phyloP scores from a whole-genome alignment of 2,888 invertebrate genomes.

The Ophion obscuratus region DNA sequence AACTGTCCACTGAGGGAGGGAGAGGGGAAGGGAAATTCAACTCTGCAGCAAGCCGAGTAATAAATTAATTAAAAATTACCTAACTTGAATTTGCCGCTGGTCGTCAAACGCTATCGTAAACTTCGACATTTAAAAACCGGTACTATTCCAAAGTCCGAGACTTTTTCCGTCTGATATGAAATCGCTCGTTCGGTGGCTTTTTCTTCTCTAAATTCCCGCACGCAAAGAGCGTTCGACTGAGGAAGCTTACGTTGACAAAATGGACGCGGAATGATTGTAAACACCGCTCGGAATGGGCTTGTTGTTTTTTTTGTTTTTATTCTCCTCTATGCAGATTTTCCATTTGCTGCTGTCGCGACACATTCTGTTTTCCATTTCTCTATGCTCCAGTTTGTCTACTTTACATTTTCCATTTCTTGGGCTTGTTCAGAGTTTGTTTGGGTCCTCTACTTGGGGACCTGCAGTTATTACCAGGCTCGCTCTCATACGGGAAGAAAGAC shows the following conservation, averaged over 20 bases:
- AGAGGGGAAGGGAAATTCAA: background rate
- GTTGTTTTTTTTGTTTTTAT: background rate
- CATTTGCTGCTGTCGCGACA: background rate
- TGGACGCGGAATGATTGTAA: background rate
- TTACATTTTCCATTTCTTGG: background rate
- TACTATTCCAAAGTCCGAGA: slow-evolving; percentile 7
- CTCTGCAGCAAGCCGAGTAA: background rate
- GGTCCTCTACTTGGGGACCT: background rate
- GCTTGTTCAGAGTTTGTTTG: background rate
- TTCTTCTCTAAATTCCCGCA: background rate
- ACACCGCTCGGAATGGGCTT: background rate
- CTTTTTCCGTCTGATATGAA: background rate
- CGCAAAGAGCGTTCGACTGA: background rate
- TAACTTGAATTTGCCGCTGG: background rate
- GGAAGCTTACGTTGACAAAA: background rate
- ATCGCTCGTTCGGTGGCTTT: background rate
- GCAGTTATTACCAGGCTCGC: background rate
- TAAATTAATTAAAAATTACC: background rate
- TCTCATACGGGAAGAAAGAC: background rate
- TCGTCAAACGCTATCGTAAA: slow-evolving; percentile 11
- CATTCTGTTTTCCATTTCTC: background rate
- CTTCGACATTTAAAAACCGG: slow-evolving; percentile 45
- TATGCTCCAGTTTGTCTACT: background rate
- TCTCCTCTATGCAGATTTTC: background rate
- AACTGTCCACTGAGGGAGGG: background rate